Conservation (phyloP, 2,888 invertebrate species). For the Drosophila mimetica region DNA sequence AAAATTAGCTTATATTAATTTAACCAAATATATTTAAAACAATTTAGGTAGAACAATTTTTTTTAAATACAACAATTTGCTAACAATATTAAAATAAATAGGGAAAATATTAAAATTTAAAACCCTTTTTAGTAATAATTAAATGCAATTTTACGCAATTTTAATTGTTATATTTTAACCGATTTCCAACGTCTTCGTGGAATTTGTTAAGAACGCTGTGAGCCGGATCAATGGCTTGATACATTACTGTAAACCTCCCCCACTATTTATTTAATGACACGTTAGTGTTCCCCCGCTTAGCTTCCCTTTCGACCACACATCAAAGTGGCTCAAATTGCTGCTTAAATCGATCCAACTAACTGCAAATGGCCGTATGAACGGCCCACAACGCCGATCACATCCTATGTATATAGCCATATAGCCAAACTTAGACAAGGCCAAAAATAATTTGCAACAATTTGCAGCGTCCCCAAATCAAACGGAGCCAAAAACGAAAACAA, state of each 20-base stretch:
- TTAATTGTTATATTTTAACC: too few relatives aligned
- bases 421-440: conserved; percentile 78
- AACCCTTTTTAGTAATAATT: too few relatives aligned
- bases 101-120: too few relatives aligned
- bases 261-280: conserved; percentile 34
- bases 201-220: conserved; percentile 15
- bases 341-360: conserved; percentile 34
- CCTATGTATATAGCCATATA: conserved; percentile 43
- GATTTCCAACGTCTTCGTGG: background rate
- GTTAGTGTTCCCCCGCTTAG: conserved; percentile 18
- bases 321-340: conserved; percentile 42
- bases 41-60: too few relatives aligned
- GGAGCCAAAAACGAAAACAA: conserved; percentile 31
- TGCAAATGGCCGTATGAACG: conserved; percentile 35
- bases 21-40: too few relatives aligned
- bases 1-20: too few relatives aligned
- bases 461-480: conserved; percentile 57
- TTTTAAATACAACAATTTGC: too few relatives aligned
- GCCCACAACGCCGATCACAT: conserved; percentile 31
- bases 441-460: conserved; percentile 80
- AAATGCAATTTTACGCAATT: too few relatives aligned
- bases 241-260: conserved; percentile 19
- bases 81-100: too few relatives aligned
- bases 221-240: conserved; percentile 3
- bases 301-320: conserved; percentile 41